Conservation (phyloP, 2,888 invertebrate species). For the Nowickia ferox region DNA sequence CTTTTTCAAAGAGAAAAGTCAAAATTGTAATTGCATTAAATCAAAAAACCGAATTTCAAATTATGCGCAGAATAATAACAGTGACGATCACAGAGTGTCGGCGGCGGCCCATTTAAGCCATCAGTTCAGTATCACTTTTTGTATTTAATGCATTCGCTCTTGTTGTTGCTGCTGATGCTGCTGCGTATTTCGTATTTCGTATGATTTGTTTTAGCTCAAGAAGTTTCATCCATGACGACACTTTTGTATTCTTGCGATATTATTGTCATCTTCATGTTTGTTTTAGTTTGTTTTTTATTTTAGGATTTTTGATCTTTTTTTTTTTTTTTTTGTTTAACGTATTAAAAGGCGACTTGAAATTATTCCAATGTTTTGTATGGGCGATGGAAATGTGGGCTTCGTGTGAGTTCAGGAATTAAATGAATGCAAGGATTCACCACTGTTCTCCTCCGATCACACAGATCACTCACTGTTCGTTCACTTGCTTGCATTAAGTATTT, state of each 20-base stretch:
- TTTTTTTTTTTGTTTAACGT: constrained; percentile 10
- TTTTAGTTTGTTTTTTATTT: constrained; percentile 22
- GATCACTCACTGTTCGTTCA: constrained; percentile 37
- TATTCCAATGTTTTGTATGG: constrained; percentile 65
- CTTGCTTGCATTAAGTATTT: constrained; percentile 65
- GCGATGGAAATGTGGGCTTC: constrained; percentile 75
- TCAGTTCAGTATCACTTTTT: constrained; percentile 52
- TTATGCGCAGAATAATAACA: constrained; percentile 68
- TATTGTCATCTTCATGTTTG: constrained; percentile 30
- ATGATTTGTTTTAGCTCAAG: constrained; percentile 55
- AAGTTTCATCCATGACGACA: constrained; percentile 61
- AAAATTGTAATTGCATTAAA: constrained; percentile 72
- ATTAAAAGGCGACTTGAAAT: constrained; percentile 66
- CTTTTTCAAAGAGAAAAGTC: constrained; percentile 40
- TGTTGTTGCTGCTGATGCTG: constrained; percentile 15
- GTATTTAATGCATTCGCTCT: constrained; percentile 17
- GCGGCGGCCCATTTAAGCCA: constrained; percentile 66
- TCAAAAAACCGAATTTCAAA: constrained; percentile 71
- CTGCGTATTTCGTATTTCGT: constrained; percentile 25
- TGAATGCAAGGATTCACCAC: constrained; percentile 77
- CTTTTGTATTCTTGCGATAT: constrained; percentile 61
- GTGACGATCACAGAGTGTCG: constrained; percentile 71
- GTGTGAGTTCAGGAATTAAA: constrained; percentile 82
- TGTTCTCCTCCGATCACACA: constrained; percentile 23
- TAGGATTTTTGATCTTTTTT: not conserved